These are phyloP conservation scores for Pimpla rufipes DNA, from an alignment of 2,888 invertebrate genomes.

Conservation along the genomic window DNA sequence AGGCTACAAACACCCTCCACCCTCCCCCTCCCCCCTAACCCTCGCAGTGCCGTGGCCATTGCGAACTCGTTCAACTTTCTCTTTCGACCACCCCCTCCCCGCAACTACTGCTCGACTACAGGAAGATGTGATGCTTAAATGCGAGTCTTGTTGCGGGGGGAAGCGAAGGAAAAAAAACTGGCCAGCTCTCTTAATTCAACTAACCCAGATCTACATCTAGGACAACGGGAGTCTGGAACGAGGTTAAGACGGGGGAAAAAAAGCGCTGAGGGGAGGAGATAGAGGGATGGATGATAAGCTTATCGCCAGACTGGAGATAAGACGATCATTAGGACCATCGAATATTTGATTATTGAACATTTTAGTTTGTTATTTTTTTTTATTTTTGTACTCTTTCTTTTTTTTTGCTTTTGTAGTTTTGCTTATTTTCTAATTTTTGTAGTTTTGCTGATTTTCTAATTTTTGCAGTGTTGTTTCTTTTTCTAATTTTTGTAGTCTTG, in stretches of 20 bases:
- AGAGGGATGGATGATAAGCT: not conserved
- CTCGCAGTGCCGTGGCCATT: constrained; percentile 1
- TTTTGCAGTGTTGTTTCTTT: too few relatives aligned
- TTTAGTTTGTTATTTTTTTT: too few relatives aligned
- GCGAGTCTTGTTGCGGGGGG: constrained; percentile 13
- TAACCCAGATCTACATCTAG: constrained; percentile 50
- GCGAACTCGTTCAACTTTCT: constrained; percentile 49
- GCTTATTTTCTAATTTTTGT: too few relatives aligned
- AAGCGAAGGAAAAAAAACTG: constrained; percentile 37
- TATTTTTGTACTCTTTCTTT: too few relatives aligned
- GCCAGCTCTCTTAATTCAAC: constrained; percentile 44
- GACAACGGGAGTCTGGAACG: constrained; percentile 26
- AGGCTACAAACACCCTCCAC: too few relatives aligned
- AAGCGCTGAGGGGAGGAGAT: not conserved
- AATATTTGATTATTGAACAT: not conserved
- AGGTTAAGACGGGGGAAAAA: constrained; percentile 22
- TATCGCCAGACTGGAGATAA: constrained; percentile 5
- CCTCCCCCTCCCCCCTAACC: not conserved
- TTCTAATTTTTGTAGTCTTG: too few relatives aligned
- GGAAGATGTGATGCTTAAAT: constrained; percentile 24
- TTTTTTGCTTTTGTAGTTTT: too few relatives aligned
- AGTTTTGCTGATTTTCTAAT: too few relatives aligned
- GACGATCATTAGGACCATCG: not conserved
- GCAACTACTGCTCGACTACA: constrained; percentile 14
- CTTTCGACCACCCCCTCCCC: constrained; percentile 4